Base-by-base conservation (phyloP, 1,140 invertebrate species). In the Anthonomus grandis region DNA sequence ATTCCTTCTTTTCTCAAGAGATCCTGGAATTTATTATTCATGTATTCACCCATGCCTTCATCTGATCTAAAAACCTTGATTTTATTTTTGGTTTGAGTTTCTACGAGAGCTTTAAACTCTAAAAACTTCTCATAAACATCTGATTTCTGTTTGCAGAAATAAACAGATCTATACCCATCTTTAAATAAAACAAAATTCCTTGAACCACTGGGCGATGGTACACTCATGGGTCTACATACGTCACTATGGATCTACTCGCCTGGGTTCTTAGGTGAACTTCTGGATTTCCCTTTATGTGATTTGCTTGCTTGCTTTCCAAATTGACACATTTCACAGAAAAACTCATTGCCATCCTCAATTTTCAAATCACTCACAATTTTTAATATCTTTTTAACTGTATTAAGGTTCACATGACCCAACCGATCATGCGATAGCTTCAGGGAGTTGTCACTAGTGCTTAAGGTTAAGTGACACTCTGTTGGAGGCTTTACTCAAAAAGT, bases 111-210 rank as follows among this genome's bases (percentile, higher is more conserved):
- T 50, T 66, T 65, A 59, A 57, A 73, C 42, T 62, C 39, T 45
- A 58, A 62, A 62, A 73, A 70, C 41, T 54, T 49, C 19, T 66
- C 60, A 25, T 70, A 67, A 2, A 72, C 71, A 55, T 75, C 66
- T 45, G 22, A 59, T 66, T 76, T 75, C 39, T 62, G 53, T 57
- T 75, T 76, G 17, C 76, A 49, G 63, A 76, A 66, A 65, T 70
- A 72, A 57, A 73, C 66, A 66, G 62, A 60, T 41, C 64, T 60
- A 23, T 23, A 37, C 10, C 10, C 31, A 60, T 76, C 69, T 37
- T 69, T 70, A 8, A 76, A 70, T 3, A 67, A 69, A n/a, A 75
- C 41, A 60, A 74, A 72, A 61, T 76, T 77, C 44, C 45, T 68
- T 10, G 65, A 58, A 17, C 68, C 69, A 21, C 65, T 65, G 19